Percentiles rank a stretch among this genome's conserved stretches.
phyloP scores from a whole-genome alignment of 2,797 vertebrate species.

The Chelidonichthys spinosus region DNA sequence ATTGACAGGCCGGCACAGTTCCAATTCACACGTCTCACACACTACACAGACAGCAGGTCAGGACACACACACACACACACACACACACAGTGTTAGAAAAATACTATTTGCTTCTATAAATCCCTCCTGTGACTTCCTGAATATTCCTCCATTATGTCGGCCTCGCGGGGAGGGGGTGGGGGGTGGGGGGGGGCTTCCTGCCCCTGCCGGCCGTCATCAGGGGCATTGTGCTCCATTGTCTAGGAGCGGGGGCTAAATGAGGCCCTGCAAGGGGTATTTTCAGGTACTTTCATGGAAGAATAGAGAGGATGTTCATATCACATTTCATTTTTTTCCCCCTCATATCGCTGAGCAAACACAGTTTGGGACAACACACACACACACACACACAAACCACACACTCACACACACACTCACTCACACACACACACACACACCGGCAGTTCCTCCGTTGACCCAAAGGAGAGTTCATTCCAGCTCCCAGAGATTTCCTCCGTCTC shows the following conservation, averaged over 20 bases:
- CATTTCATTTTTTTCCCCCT: constrained; percentile 70
- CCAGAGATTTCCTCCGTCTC: constrained; percentile 74
- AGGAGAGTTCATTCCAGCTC: constrained; percentile 76
- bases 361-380: constrained; percentile 52
- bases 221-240: constrained; percentile 76
- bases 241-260: constrained; percentile 66
- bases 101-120: constrained; percentile 74
- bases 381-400: constrained; percentile 24
- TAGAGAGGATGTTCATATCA: constrained; percentile 82
- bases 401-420: constrained; percentile 13
- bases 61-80: constrained; percentile 38
- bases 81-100: constrained; percentile 58
- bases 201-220: constrained; percentile 79
- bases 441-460: constrained; percentile 76
- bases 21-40: constrained; percentile 73
- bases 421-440: constrained; percentile 40
- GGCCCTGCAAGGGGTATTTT: constrained; percentile 74
- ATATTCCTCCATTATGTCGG: constrained; percentile 75
- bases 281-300: constrained; percentile 78
- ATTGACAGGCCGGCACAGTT: constrained; percentile 74
- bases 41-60: constrained; percentile 66
- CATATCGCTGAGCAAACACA: constrained; percentile 62
- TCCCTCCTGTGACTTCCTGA: constrained; percentile 71
- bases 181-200: constrained; percentile 60
- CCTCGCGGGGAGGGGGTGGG: background rate